These are phyloP conservation scores for Eilema depressum DNA, from an alignment of 2,888 invertebrate genomes.

Conservation along the genomic window DNA sequence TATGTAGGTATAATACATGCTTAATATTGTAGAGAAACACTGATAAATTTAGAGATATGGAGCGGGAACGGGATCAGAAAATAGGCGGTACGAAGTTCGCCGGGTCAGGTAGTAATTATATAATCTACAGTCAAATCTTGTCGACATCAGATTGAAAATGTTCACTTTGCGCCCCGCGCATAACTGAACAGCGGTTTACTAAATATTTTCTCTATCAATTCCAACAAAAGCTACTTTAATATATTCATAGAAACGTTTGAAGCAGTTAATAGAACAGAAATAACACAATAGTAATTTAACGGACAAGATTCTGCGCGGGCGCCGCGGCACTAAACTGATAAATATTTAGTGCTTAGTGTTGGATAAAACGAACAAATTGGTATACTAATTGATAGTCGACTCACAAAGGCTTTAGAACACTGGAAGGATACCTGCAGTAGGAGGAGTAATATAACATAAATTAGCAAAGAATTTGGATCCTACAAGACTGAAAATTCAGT, in stretches of 20 bases:
- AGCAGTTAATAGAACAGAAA: slow-evolving; percentile 37
- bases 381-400: slow-evolving; percentile 41
- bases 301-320: slow-evolving; percentile 34
- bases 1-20: too few relatives aligned
- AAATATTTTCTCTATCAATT: not conserved
- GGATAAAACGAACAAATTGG: slow-evolving; percentile 59
- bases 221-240: slow-evolving; percentile 24
- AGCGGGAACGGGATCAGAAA: too few relatives aligned
- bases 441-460: too few relatives aligned
- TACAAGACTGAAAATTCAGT: too few relatives aligned
- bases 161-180: not conserved
- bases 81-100: too few relatives aligned
- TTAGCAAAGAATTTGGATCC: not conserved
- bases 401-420: slow-evolving; percentile 18
- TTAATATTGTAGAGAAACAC: too few relatives aligned
- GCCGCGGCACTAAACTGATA: slow-evolving; percentile 38
- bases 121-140: not conserved
- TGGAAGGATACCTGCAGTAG: not conserved
- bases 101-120: too few relatives aligned
- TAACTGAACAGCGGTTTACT: not conserved
- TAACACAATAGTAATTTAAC: slow-evolving; percentile 37
- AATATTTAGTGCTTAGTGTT: slow-evolving; percentile 47
- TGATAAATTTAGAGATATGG: too few relatives aligned
- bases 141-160: not conserved
- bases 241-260: slow-evolving; percentile 45